Conservation (phyloP, 2,888 invertebrate species). For the Cheilosia variabilis region DNA sequence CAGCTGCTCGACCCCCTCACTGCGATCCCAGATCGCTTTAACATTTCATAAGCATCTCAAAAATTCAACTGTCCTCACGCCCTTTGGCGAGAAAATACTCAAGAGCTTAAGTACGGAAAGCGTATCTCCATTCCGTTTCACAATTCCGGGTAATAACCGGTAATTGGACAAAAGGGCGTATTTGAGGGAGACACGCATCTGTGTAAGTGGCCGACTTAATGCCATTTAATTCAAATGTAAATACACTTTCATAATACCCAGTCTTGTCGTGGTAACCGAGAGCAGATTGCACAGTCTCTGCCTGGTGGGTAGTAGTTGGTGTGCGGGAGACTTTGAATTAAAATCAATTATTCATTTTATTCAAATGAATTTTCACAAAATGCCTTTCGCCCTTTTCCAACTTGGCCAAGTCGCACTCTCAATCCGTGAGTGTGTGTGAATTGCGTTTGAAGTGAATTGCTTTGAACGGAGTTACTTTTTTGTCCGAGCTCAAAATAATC, state of each 20-base stretch:
- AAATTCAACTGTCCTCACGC: constrained; percentile 45
- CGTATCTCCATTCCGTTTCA: constrained; percentile 52
- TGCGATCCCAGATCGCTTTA: constrained; percentile 38
- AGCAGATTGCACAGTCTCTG: constrained; percentile 23
- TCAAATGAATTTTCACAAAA: constrained; percentile 65
- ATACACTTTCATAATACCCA: constrained; percentile 43
- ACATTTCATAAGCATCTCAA: constrained; percentile 54
- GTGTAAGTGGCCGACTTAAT: constrained; percentile 52
- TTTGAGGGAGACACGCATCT: constrained; percentile 58
- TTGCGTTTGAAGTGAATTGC: constrained; percentile 28
- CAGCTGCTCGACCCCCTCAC: neutral
- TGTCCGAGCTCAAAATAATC: constrained; percentile 39
- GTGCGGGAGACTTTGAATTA: constrained; percentile 33
- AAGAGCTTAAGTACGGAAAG: constrained; percentile 33
- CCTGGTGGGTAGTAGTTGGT: neutral
- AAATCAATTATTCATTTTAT: constrained; percentile 75
- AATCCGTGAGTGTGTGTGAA: neutral
- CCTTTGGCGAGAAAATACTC: constrained; percentile 21
- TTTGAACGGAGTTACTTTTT: neutral
- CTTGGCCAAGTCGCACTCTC: neutral
- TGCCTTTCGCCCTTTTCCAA: constrained; percentile 6
- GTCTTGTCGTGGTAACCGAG: constrained; percentile 15
- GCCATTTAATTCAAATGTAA: constrained; percentile 65
- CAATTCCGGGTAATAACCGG: constrained; percentile 58
- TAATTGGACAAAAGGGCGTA: constrained; percentile 66